phyloP scores from a whole-genome alignment of 2,888 invertebrate species.

The Ormyrus rosae region DNA sequence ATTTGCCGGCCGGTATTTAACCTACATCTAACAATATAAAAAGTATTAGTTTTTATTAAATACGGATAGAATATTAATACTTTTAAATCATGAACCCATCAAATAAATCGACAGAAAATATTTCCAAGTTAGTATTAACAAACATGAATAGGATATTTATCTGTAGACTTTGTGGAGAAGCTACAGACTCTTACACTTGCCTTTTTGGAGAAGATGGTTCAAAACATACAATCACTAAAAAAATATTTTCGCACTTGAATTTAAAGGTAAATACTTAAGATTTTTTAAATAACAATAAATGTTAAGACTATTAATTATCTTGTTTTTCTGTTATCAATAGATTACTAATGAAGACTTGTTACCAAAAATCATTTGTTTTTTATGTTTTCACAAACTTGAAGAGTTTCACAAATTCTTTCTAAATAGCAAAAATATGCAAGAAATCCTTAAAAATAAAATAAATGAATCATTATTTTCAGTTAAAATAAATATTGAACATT shows the following conservation, averaged over 20 bases:
- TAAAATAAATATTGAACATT: constrained; percentile 20
- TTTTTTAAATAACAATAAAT: not conserved
- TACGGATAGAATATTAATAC: no score
- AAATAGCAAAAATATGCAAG: constrained; percentile 5
- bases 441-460: constrained; percentile 1
- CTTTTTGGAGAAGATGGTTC: constrained; percentile 29
- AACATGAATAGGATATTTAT: not conserved
- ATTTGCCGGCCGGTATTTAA: no score
- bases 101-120: constrained; percentile 9
- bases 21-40: no score
- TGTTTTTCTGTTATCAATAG: constrained; percentile 1
- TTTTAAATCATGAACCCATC: not conserved
- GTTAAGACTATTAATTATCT: not conserved
- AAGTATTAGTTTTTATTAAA: no score
- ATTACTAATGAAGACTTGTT: constrained; percentile 25
- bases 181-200: constrained; percentile 16
- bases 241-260: constrained; percentile 5
- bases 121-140: not conserved
- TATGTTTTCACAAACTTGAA: constrained; percentile 18
- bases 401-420: constrained; percentile 30
- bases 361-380: constrained; percentile 25
- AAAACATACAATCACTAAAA: not conserved
- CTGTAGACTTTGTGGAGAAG: constrained; percentile 25
- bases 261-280: constrained; percentile 19
- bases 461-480: constrained; percentile 18